A percentile compares a stretch with the other conserved stretches of the same genome.
phyloP scores from a whole-genome alignment of 2,797 vertebrate genomes.

The Aldrovandia affinis region DNA sequence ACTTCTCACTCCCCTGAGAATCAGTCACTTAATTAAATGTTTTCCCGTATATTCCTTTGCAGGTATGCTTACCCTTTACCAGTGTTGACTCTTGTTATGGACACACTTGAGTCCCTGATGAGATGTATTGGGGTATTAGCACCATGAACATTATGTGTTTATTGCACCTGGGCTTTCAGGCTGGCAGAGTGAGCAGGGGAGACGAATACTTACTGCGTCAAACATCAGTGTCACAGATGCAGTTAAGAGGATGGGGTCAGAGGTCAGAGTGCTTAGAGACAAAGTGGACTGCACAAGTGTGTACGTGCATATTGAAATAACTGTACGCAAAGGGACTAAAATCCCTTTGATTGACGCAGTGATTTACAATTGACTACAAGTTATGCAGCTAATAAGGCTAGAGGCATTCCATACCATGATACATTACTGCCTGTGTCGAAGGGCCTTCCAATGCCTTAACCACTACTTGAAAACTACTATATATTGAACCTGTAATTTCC shows the following conservation, averaged over 20 bases:
- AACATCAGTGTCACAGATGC: background rate
- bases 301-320: too few relatives aligned
- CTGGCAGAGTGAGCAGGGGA: background rate
- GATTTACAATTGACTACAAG: too few relatives aligned
- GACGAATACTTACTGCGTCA: background rate
- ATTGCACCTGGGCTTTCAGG: background rate
- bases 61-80: background rate
- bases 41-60: background rate
- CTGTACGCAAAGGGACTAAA: too few relatives aligned
- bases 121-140: too few relatives aligned
- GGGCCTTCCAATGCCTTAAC: background rate
- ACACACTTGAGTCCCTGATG: too few relatives aligned
- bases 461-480: background rate
- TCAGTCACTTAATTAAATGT: background rate
- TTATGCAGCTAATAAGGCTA: too few relatives aligned
- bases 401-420: too few relatives aligned
- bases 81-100: background rate
- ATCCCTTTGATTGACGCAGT: too few relatives aligned
- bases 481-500: too few relatives aligned
- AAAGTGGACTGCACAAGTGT: too few relatives aligned
- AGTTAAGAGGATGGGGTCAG: background rate
- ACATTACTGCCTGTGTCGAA: too few relatives aligned
- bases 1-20: background rate
- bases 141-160: background rate
- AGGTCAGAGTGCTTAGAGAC: background rate